Conservation (phyloP, 2,888 invertebrate species). For the Drosophila vallismaia region DNA sequence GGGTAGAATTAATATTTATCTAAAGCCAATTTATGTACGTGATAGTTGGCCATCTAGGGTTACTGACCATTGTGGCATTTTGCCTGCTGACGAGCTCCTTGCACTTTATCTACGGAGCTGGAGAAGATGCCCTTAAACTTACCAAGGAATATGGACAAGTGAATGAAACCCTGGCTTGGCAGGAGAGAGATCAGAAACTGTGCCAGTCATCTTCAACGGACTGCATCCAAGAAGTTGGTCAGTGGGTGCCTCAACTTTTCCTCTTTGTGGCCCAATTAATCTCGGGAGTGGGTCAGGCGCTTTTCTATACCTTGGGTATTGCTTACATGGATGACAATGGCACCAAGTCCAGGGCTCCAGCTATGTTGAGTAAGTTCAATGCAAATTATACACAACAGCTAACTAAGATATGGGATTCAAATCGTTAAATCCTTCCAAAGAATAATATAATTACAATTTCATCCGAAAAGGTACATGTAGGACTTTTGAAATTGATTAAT, state of each 20-base stretch:
- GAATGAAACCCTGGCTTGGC: constrained; percentile 62
- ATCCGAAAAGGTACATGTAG: too few relatives aligned
- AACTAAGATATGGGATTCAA: accelerated
- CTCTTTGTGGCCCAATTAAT: constrained; percentile 88
- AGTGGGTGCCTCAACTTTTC: constrained; percentile 86
- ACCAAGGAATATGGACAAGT: constrained; percentile 86
- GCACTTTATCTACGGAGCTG: constrained; percentile 88
- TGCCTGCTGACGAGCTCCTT: constrained; percentile 88
- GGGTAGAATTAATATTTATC: not conserved
- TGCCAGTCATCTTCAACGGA: constrained; percentile 36
- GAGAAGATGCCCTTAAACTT: constrained; percentile 87
- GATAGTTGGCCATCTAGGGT: constrained; percentile 73
- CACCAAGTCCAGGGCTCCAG: constrained; percentile 88
- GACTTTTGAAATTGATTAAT: too few relatives aligned
- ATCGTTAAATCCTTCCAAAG: too few relatives aligned
- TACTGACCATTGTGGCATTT: constrained; percentile 86
- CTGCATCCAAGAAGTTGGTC: constrained; percentile 45
- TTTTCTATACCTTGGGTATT: constrained; percentile 88
- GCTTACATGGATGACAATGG: constrained; percentile 90
- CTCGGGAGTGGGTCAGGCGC: constrained; percentile 88
- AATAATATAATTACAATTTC: too few relatives aligned
- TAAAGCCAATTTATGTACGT: not conserved
- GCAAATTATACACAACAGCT: too few relatives aligned
- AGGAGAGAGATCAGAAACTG: constrained; percentile 41
- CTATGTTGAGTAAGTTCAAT: constrained; percentile 86